A percentile compares a stretch with the other conserved stretches of the same genome.
Conservation (phyloP, 2,888 invertebrate genomes). For the Megastigmus dorsalis region DNA sequence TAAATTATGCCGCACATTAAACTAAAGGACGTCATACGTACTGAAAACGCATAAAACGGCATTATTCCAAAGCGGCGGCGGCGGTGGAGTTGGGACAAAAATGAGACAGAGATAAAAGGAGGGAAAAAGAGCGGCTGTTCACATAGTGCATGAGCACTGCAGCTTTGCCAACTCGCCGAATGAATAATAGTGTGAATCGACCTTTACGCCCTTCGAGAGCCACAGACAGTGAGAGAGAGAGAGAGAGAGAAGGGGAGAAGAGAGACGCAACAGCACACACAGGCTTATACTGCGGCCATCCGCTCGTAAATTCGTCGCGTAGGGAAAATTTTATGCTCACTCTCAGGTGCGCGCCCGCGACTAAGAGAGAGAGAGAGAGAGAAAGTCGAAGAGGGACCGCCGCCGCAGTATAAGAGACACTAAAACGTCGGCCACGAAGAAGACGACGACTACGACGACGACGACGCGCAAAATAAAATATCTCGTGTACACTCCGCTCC, state of each 20-base stretch:
- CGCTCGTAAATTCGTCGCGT: conserved; percentile 51
- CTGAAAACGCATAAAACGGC: conserved; percentile 34
- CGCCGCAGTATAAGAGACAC: conserved; percentile 29
- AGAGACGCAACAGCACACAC: no score
- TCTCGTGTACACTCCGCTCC: no score
- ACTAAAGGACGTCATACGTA: conserved; percentile 9
- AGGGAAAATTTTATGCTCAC: conserved; percentile 48
- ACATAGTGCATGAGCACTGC: no score
- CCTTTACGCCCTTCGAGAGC: not conserved
- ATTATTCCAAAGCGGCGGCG: not conserved
- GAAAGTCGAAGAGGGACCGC: conserved; percentile 12
- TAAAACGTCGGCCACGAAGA: conserved; percentile 22
- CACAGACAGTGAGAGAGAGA: no score
- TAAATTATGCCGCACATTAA: conserved; percentile 43
- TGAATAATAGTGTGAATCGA: conserved; percentile 16
- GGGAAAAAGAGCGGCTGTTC: not conserved
- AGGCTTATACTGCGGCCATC: not conserved
- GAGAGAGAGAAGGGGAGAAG: no score
- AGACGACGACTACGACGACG: not conserved
- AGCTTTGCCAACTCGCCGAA: not conserved
- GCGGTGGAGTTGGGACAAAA: not conserved
- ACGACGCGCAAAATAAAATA: no score
- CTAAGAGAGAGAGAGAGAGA: no score
- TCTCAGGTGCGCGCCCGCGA: conserved; percentile 42
- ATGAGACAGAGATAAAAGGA: not conserved